A percentile compares a stretch with the other conserved stretches of the same genome.
phyloP scores from a whole-genome alignment of 2,113 vertebrate species.

The Promerops cafer region DNA sequence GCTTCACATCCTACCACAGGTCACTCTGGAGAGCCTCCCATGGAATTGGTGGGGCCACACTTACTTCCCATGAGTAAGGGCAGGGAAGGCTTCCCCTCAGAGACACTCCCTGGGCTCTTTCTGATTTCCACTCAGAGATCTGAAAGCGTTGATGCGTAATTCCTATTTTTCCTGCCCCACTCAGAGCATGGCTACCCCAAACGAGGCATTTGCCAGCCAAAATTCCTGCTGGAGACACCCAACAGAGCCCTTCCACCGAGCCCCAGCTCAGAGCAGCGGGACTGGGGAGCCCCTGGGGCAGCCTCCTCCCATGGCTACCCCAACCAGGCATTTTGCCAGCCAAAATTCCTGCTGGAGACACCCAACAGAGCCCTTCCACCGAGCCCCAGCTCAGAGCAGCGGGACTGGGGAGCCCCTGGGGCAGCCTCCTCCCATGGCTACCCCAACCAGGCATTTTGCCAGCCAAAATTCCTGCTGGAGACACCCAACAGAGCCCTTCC shows the following conservation, averaged over 20 bases:
- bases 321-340: not conserved
- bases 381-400: accelerated
- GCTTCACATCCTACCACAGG: not conserved
- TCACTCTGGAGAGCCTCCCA: not conserved
- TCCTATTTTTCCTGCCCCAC: not conserved
- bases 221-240: not conserved
- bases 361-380: accelerated
- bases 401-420: not conserved
- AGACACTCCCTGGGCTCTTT: not conserved
- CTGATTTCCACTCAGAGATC: not conserved
- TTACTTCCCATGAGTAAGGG: not conserved
- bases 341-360: not conserved
- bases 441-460: not conserved
- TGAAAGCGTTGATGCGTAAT: accelerated
- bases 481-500: accelerated
- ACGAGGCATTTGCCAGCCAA: not conserved
- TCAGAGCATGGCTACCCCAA: not conserved
- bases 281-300: not conserved
- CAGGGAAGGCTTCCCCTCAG: not conserved
- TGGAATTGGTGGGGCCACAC: not conserved
- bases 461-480: not conserved
- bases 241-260: accelerated
- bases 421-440: not conserved
- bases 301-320: not conserved
- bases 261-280: accelerated